Conservation (phyloP, 2,113 vertebrate species). For the Mohoua ochrocephala region DNA sequence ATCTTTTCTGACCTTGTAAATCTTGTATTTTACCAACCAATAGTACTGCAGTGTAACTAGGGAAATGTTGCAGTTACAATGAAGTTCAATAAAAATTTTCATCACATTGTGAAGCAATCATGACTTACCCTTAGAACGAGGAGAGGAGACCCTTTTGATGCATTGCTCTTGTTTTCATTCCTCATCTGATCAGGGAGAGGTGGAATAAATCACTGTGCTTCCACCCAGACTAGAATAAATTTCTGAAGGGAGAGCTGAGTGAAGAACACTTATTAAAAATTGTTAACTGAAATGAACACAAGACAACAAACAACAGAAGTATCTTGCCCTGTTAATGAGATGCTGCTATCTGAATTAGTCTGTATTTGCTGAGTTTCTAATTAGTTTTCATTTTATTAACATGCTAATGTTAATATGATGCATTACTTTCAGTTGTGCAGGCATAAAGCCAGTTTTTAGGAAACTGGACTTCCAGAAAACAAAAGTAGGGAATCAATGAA, state of each 20-base stretch:
- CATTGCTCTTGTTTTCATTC: conserved; percentile 21
- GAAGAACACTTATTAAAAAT: conserved; percentile 22
- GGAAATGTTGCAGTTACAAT: background rate
- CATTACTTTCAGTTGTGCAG: conserved; percentile 39
- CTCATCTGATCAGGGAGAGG: background rate
- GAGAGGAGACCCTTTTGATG: background rate
- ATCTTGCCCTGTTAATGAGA: conserved; percentile 24
- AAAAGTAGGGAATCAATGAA: conserved; percentile 59
- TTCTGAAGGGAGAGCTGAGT: background rate
- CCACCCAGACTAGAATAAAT: conserved; percentile 7
- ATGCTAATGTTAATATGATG: conserved; percentile 53
- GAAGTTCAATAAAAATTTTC: background rate
- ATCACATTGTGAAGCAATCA: background rate
- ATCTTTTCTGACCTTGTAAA: background rate
- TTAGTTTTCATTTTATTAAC: conserved; percentile 54
- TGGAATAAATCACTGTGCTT: conserved; percentile 41
- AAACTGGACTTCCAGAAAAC: conserved; percentile 59
- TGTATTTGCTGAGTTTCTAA: conserved; percentile 52
- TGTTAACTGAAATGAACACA: background rate
- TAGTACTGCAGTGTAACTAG: background rate
- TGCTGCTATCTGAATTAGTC: conserved; percentile 11
- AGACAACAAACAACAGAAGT: conserved; percentile 25
- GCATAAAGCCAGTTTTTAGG: conserved; percentile 41
- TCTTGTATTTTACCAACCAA: background rate
- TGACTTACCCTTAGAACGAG: background rate